Evolutionary conservation across 1,140 invertebrate species (phyloP), one percentile per base, ranked within the genome.

Genomic region (Aleiodes sp.): DNA sequence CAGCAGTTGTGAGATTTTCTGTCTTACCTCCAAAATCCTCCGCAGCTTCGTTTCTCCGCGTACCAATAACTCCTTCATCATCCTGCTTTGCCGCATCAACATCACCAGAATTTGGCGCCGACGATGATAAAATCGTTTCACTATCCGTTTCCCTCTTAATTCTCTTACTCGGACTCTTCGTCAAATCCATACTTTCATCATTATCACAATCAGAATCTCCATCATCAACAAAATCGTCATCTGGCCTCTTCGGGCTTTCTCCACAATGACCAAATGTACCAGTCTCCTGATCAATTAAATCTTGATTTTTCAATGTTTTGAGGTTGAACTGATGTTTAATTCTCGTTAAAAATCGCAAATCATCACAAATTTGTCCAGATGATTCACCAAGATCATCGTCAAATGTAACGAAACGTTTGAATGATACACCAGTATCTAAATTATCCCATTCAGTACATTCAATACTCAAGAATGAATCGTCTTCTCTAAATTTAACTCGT

Each of bases 351-450:
- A 66, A 61, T 16, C 56, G 21, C 33, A 56, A 24, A 64, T 61
- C 26, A n/a, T 68, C 46, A 2, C 14, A 4, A 8, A 14, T 2
- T 4, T 4, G 10, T 12, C 29, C 52, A 6, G 39, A 4, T 9
- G 12, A 14, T 4, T 77, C 74, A 0, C 61, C 74, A 0, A 83
- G 71, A 33, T 78, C 37, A 52, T 84, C 81, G 43, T 84, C 83
- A 63, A 84, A 84, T 0, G 76, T 82, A 12, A 84, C 75, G 41
- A 80, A 83, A 19, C 70, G 75, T 3, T 74, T 74, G 52, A 84
- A 82, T 26, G 76, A 74, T 6, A 82, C 62, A 0, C 70, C 76
- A 0, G 69, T 31, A 24, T 77, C 41, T 59, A 78, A 59, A 19
- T 28, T 43, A 1, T 76, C 56, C 78, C 82, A 82, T 12, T 71